phyloP scores from a whole-genome alignment of 2,888 invertebrate species.

The Tipula unca region DNA sequence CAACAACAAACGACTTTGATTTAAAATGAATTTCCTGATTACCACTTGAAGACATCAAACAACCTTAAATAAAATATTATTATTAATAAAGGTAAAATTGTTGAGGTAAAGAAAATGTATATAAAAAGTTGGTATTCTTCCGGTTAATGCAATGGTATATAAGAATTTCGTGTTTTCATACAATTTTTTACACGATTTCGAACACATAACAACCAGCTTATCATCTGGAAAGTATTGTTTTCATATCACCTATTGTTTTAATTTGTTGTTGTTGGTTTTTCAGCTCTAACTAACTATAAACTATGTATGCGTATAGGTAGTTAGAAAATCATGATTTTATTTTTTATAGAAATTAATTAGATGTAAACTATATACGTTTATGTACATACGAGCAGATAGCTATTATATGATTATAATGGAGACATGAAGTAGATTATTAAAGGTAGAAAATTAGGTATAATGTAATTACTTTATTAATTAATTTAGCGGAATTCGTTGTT shows the following conservation, averaged over 20 bases:
- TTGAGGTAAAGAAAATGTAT: neutral
- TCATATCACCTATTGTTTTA: neutral
- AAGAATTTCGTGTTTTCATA: neutral
- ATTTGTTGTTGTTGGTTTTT: neutral
- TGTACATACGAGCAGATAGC: neutral
- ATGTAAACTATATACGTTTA: neutral
- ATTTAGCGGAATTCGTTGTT: neutral
- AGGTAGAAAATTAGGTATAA: neutral
- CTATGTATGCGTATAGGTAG: too few species aligned
- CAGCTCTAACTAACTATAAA: neutral
- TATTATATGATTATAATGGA: neutral
- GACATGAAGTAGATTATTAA: neutral
- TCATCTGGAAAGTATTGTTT: neutral
- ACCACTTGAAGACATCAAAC: neutral
- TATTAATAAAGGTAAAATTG: neutral
- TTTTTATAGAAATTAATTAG: neutral
- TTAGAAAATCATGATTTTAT: neutral
- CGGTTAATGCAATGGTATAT: neutral
- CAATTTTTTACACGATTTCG: neutral
- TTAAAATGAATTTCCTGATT: neutral
- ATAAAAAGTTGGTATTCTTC: neutral
- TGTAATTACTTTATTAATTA: neutral
- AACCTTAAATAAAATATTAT: neutral
- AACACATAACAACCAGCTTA: neutral
- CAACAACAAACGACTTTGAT: neutral